Base-by-base conservation (phyloP, 2,888 invertebrate genomes). In the Odontothrips loti region DNA sequence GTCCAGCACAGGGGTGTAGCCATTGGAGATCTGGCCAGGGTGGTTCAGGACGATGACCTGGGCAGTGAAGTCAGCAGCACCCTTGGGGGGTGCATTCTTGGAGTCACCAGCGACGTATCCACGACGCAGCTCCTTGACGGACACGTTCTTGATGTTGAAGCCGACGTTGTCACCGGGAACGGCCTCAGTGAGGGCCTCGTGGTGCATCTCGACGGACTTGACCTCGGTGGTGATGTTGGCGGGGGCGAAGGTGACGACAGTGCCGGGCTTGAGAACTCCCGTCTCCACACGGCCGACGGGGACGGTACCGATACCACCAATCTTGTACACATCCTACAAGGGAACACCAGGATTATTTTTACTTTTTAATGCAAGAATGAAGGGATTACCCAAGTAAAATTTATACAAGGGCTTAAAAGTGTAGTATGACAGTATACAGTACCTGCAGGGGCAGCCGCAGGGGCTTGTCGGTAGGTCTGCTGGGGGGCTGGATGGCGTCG, bases 161-260 rank as follows among this genome's bases (percentile, higher is more conserved):
- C 99, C 99, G 88, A 99, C 99, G 86, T 99, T 99, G 92, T 99
- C 99, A 85, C 98, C 98, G 86, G 99, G 98, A 79, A 95, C 93
- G 85, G 97, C 98, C 88, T 98, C 96, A 84, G 91, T 89, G 85
- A 99, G 92, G 85, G 98, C 95, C 90, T 98, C 98, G 93, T 99
- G 99, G 90, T 99, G 99, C 99, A 99, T 99, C 91, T 99, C 99
- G 85, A 99, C 98, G 83, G 98, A 99, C 90, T 99, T 99, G 48
- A 99, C 97, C 92, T 98, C 98, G 93, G 98, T 98, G 88, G 96
- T 96, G 87, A 99, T 90, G 90, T 94, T 95, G 84, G 94, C 95
- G 68, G 99, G 99, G 81, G 98, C 98, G 86, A 99, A 99, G 23
- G 96, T 96, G 82, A 99, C 98, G 84, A 99, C 93, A 91, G 92